Percentiles rank a stretch among this genome's conserved stretches.
phyloP scores from a whole-genome alignment of 2,888 invertebrate species.

The Mythimna pallens region DNA sequence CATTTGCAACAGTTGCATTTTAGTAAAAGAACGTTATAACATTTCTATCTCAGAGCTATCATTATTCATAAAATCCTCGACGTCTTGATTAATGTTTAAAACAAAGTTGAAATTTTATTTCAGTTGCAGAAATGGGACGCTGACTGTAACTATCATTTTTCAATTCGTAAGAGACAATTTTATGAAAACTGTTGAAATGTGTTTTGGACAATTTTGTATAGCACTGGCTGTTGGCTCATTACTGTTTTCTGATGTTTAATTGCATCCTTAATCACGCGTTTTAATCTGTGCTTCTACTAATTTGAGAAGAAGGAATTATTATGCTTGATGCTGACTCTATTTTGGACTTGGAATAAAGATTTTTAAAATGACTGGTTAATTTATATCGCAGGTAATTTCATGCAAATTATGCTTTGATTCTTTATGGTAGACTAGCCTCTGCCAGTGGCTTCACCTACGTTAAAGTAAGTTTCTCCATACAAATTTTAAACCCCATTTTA shows the following conservation, averaged over 20 bases:
- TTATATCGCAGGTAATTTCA: too few relatives aligned
- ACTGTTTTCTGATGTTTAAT: slow-evolving; percentile 44
- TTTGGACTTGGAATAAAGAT: neutral
- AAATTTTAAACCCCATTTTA: too few relatives aligned
- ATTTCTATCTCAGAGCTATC: slow-evolving; percentile 68
- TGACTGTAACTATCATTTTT: slow-evolving; percentile 63
- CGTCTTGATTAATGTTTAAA: slow-evolving; percentile 77
- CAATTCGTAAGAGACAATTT: slow-evolving; percentile 61
- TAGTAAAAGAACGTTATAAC: slow-evolving; percentile 56
- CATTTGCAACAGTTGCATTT: slow-evolving; percentile 67
- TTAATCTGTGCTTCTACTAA: slow-evolving; percentile 42
- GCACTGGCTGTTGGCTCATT: slow-evolving; percentile 41
- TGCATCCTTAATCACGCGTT: slow-evolving; percentile 40
- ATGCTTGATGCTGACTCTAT: neutral
- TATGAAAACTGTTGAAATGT: slow-evolving; percentile 59
- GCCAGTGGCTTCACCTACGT: too few relatives aligned
- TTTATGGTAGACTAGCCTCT: too few relatives aligned
- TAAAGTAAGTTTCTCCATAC: too few relatives aligned
- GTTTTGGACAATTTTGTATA: slow-evolving; percentile 47
- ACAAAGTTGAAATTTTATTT: slow-evolving; percentile 76
- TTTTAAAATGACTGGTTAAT: too few relatives aligned
- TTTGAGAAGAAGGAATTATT: slow-evolving; percentile 4
- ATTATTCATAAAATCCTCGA: slow-evolving; percentile 77
- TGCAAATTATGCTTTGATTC: too few relatives aligned
- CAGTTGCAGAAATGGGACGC: slow-evolving; percentile 62